Percentiles rank a stretch among this genome's conserved stretches.
Conservation (phyloP, 2,113 vertebrate genomes). For the Callorhinus ursinus region DNA sequence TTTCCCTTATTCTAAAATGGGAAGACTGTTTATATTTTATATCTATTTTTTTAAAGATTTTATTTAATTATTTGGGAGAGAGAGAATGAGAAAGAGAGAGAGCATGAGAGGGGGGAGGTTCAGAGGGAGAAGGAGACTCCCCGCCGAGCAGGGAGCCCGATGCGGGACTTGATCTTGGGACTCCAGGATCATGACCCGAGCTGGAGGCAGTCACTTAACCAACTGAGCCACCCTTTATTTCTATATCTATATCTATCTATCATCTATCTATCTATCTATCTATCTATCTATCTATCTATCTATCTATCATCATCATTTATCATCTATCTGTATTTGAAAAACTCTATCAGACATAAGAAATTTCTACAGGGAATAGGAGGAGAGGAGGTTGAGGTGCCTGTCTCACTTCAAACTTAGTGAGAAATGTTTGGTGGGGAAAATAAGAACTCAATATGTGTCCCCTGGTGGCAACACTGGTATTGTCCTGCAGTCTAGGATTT, state of each 20-base stretch:
- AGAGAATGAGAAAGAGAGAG: too few species aligned
- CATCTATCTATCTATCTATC: background rate
- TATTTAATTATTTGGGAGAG: too few species aligned
- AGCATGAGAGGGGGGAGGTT: too few species aligned
- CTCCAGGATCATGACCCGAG: too few species aligned
- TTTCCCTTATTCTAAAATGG: background rate
- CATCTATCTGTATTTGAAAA: background rate
- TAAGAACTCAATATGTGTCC: background rate
- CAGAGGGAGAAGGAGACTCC: too few species aligned
- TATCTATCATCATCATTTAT: background rate
- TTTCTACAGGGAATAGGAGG: background rate
- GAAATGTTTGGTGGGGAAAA: background rate
- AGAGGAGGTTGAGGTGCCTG: background rate
- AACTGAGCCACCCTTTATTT: background rate
- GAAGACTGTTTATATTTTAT: background rate
- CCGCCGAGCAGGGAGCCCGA: too few species aligned
- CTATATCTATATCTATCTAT: background rate
- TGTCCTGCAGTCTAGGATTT: background rate
- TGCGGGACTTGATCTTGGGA: too few species aligned
- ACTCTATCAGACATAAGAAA: background rate
- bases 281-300: background rate
- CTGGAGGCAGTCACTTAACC: too few species aligned
- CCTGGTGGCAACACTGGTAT: background rate
- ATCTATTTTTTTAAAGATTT: background rate
- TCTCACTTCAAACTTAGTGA: background rate